Base-by-base conservation (phyloP, 2,888 invertebrate species). In the Hyalella azteca region DNA sequence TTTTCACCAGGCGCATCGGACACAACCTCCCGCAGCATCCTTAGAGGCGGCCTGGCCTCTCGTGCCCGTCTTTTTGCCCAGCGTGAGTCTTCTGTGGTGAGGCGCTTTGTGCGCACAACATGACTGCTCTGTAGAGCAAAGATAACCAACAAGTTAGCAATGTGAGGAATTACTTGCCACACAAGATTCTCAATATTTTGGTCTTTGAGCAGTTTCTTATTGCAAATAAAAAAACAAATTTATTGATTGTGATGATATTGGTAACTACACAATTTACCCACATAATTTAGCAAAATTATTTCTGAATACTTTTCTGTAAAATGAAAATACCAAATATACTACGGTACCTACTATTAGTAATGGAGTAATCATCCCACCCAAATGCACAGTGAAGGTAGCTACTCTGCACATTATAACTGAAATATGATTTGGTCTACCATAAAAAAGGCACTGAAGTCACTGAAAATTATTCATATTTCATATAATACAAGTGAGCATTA, bases 1-100 rank as follows among this genome's bases (percentile, higher is more conserved):
- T 75, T 75, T 26, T 45, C 45, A 75, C 45, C 39, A 45, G 40
- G 41, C 22, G 41, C 75, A 45, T 75, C 75, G n/a, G 75, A 36
- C 22, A 75, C 75, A n/a, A 75, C 75, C 75, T 66, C 29, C 19
- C 66, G 22, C 66, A 66, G 29, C 1, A 39, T 66, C 4, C 36
- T 66, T 4, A 66, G 0, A 1, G 54, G 29, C 54, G 29, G 54
- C 66, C 66, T 36, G 29, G 36, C 36, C 19, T 32, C 11, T 36
- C 29, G 39, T 32, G 39, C 66, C 29, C 36, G 36, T 22, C 19
- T 9, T 29, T 54, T 2, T 54, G 54, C 29, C 29, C 54, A 11
- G 26, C 15, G 11, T 36, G 66, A 7, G 36, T 66, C 39, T 66
- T 66, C 13, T 29, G 3, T 66, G 66, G 3, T 66, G 66, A 29